These are phyloP conservation scores for Dinocampus coccinellae DNA, from an alignment of 2,888 invertebrate species.

Conservation along the genomic window DNA sequence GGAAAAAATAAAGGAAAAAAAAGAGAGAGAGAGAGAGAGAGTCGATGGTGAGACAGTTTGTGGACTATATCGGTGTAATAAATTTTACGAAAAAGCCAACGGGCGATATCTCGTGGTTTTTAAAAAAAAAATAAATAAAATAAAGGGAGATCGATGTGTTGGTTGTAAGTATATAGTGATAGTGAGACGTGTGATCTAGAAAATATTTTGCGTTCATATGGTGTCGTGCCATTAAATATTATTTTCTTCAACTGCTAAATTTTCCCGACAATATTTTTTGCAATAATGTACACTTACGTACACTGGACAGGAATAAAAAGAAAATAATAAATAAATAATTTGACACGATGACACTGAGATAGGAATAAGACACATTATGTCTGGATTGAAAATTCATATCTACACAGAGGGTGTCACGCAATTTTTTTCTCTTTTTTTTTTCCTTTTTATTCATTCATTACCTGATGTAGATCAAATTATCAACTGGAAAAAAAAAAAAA, in stretches of 20 bases:
- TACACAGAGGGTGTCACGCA: too few species aligned
- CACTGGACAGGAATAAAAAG: not conserved
- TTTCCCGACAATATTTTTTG: not conserved
- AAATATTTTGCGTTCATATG: not conserved
- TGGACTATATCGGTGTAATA: conserved; percentile 33
- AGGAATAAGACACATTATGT: not conserved
- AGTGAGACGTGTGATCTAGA: not conserved
- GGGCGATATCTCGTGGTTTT: conserved; percentile 29
- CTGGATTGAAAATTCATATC: too few species aligned
- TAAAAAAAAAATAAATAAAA: too few species aligned
- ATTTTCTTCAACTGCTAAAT: not conserved
- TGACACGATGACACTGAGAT: not conserved
- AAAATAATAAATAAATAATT: not conserved
- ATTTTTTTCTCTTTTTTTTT: too few species aligned
- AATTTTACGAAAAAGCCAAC: conserved; percentile 37
- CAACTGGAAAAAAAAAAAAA: too few species aligned
- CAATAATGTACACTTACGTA: not conserved
- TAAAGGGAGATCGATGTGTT: not conserved
- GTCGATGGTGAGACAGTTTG: conserved; percentile 29
- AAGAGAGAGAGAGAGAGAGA: too few species aligned
- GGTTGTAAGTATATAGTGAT: not conserved
- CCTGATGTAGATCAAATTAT: too few species aligned
- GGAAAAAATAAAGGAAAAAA: too few species aligned
- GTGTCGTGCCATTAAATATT: not conserved
- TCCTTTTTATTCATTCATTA: too few species aligned